Evolutionary conservation across 2,113 vertebrate genomes (phyloP).

Genomic region (human (Homo sapiens)): GRCh38 chr5:103190501-103191000

Average conservation of each 20-base stretch:
- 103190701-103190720: slow-evolving; percentile 62
- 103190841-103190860: slow-evolving; percentile 95
- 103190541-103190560: background rate
- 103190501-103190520: slow-evolving; percentile 33
- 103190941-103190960: slow-evolving; percentile 85
- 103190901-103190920: slow-evolving; percentile 94
- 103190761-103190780: slow-evolving; percentile 16
- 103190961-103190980: slow-evolving; percentile 82
- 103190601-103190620: slow-evolving; percentile 61
- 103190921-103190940: slow-evolving; percentile 92
- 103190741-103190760: background rate
- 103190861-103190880: slow-evolving; percentile 94
- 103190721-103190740: slow-evolving; percentile 66
- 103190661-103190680: slow-evolving; percentile 61
- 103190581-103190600: slow-evolving; percentile 9
- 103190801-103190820: slow-evolving; percentile 65
- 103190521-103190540: background rate
- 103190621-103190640: slow-evolving; percentile 56
- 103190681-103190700: slow-evolving; percentile 72
- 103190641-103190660: slow-evolving; percentile 49
- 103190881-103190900: slow-evolving; percentile 94
- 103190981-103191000: slow-evolving; percentile 71
- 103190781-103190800: slow-evolving; percentile 43
- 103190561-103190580: background rate
- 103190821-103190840: slow-evolving; percentile 75